Evolutionary conservation across 2,888 invertebrate species (phyloP), one percentile per base, ranked within the genome.

Genomic region (Oscheius sp.): DNA sequence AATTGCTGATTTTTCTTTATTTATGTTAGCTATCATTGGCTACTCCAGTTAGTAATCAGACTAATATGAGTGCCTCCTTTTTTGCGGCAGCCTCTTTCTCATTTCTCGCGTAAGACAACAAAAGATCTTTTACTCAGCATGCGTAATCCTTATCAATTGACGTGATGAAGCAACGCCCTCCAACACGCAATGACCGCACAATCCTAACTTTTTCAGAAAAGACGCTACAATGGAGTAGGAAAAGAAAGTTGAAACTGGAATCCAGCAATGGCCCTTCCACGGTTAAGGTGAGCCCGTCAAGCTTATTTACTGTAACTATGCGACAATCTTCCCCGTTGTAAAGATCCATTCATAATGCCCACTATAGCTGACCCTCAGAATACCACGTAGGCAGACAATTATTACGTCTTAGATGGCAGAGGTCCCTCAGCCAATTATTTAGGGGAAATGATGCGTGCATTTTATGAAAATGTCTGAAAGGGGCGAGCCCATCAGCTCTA

Each of bases 211-310:
- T 63, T 64, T 64, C 49, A 64, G 64, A 64, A 13, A 64, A 64
- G 23, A 64, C 21, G 45, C 45, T 64, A 64, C 49, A 23, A 64
- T 64, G 64, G 49, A 64, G 49, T 64, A 64, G 49, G 16, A 21
- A 21, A 16, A 64, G 64, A 64, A 25, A 64, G 29, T 46, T 27
- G 27, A 49, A 45, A 53, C 64, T 46, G 64, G 64, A 64, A 64
- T 46, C 64, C 70, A 58, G 72, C 52, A 55, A 72, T 72, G 72
- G 72, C 72, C 72, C 72, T 72, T 55, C 72, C 72, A 64, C 63
- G 72, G 72, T 72, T 72, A 56, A 72, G 72, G 72, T 72, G 49
- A 61, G 64, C 21, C 13, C n/a, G 45, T 16, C 16, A 16, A 45
- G 45, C 45, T 16, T 12, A 12, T 45, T 16, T 45, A 12, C 45